Conservation (phyloP, 2,888 invertebrate genomes). For the Pyrgus malvae region DNA sequence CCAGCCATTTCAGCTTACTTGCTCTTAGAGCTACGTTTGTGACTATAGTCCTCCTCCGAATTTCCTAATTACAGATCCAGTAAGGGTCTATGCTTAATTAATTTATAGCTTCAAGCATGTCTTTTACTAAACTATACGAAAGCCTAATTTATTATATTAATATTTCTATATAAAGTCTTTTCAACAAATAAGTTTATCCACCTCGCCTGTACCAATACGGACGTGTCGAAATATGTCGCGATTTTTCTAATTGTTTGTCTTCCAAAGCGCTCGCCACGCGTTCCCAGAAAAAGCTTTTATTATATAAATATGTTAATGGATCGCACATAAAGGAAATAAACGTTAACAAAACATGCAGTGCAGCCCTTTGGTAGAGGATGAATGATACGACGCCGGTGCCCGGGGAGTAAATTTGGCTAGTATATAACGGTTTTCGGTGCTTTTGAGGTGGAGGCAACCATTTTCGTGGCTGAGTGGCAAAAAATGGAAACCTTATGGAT, state of each 20-base stretch:
- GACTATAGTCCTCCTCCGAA: too few species aligned
- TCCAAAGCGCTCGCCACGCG: neutral
- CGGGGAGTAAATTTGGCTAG: slow-evolving; percentile 4
- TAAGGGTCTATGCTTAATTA: too few species aligned
- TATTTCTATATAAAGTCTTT: neutral
- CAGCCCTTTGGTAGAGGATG: neutral
- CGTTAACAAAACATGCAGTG: slow-evolving; percentile 10
- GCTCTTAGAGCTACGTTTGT: too few species aligned
- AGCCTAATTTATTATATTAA: too few species aligned
- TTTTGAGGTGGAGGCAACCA: neutral
- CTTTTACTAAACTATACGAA: too few species aligned
- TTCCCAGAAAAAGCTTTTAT: slow-evolving; percentile 10
- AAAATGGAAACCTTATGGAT: too few species aligned
- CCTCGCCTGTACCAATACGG: neutral
- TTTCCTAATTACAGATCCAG: too few species aligned
- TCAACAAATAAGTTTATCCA: neutral
- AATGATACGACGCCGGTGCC: neutral
- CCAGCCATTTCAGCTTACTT: too few species aligned
- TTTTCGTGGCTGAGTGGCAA: too few species aligned
- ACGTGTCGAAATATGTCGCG: neutral
- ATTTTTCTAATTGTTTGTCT: slow-evolving; percentile 7
- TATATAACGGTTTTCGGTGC: neutral
- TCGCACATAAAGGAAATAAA: slow-evolving; percentile 3
- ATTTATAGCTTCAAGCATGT: too few species aligned
- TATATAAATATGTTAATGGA: slow-evolving; percentile 17